Evolutionary conservation across 2,113 vertebrate species (phyloP), one percentile per base, ranked within the genome.

Genomic region (Hemiscyllium ocellatum): DNA sequence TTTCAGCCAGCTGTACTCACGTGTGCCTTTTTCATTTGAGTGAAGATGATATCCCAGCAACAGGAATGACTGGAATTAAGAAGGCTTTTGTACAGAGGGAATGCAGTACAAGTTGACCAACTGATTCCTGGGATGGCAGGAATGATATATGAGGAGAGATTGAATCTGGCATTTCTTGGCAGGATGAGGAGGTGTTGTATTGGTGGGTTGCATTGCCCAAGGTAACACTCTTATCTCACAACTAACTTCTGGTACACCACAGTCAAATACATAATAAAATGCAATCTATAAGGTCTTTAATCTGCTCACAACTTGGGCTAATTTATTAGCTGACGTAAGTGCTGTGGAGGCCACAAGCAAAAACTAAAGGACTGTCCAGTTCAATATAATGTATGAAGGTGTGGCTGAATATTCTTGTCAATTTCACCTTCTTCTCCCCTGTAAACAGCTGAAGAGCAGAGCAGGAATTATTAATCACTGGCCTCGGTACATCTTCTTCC

Each of bases 131-230:
- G 56, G 56, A 56, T 56, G 56, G 5, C 56, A 56, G 56, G 56
- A 56, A 7, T 56, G 8, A 56, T 56, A 3, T 56, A 8, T 56
- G 56, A 56, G 56, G 5, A 56, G 56, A 56, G 8, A 56, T 56
- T 8, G 5, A 56, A 8, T 56, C 8, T 42, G 65, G 61, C 89
- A 93, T 93, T 93, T 93, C 29, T 20, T 22, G 56, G 89, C 56
- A 93, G 66, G 89, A 93, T 93, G 66, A 93, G 89, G 61, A 20
- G 33, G 89, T 33, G 33, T 66, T 93, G 89, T 93, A 66, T 52
- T 19, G 26, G 87, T 26, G 24, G 13, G 29, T 61, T 66, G 17
- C 56, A 93, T 7, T 22, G 61, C 61, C 61, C 29, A n/a, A 93
- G 61, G 66, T 93, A 93, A 93, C 20, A 10, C 89, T 22, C 89